Base-by-base conservation (phyloP, 2,797 vertebrate species). In the Lepilemur septentrionalis region DNA sequence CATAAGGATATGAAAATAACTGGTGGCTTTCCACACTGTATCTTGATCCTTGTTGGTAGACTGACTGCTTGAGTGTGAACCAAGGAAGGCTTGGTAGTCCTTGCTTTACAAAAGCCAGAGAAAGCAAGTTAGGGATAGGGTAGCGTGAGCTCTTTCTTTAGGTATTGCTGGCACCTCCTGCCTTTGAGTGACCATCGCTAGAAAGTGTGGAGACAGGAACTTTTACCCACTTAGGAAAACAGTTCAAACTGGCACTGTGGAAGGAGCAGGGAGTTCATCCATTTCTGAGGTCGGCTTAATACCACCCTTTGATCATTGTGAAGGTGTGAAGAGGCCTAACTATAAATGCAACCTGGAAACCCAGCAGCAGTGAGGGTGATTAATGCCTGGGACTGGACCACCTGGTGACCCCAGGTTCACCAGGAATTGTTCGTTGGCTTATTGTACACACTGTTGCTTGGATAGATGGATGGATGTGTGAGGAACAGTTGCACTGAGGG, bases 401-500 rank as follows among this genome's bases (percentile, higher is more conserved):
- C 41, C 28, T 67, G 14, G 0, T 83, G 17, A 67, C 61, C 78
- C 22, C 1, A 76, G 18, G 73, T 35, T 96, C 35, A 75, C 67
- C 96, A 80, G 63, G 30, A 95, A 88, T 15, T 87, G 95, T 38
- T 73, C 59, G 69, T 48, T 94, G 81, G 10, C 79, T 59, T 3
- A 65, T 12, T 23, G 20, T 61, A 3, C 13, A 50, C 10, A n/a
- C 2, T 46, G 28, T 28, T 38, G 8, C 70, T 67, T 92, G 28
- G 41, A 15, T 63, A 25, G 30, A 5, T 65, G 30, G 30, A 65
- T 32, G 32, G 61, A 63, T 63, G 28, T 5, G 32, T 30, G 32
- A 65, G 15, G 63, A n/a, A 65, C 32, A n/a, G 32, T 9, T 18
- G 63, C 63, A n/a, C 30, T 25, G 23, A 43, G 38, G 14, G 28